phyloP scores from a whole-genome alignment of 2,888 invertebrate species.

The Kryphioiulus occultus region DNA sequence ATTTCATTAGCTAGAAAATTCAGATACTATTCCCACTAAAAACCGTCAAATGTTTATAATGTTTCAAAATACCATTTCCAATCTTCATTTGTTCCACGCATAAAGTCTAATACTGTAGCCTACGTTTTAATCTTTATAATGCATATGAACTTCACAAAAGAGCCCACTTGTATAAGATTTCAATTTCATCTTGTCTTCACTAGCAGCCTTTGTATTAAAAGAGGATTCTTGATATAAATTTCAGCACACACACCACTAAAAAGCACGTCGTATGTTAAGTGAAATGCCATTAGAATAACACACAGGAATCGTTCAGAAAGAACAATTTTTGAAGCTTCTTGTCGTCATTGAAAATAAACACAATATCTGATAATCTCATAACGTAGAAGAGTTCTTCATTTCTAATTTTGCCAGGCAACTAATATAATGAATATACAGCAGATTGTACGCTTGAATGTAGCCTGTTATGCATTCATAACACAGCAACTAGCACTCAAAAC shows the following conservation, averaged over 20 bases:
- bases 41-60: background rate
- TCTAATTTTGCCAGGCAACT: background rate
- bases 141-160: background rate
- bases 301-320: background rate
- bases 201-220: conserved; percentile 6
- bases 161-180: background rate
- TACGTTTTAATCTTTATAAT: background rate
- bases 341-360: background rate
- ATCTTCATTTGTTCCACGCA: background rate
- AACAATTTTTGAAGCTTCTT: background rate
- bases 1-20: background rate
- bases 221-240: background rate
- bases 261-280: background rate
- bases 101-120: background rate
- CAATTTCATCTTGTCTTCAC: background rate
- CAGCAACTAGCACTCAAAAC: background rate
- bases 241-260: background rate
- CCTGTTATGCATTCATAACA: background rate
- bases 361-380: background rate
- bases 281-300: background rate
- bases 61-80: background rate
- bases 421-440: background rate
- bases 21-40: background rate
- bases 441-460: background rate
- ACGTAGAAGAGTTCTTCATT: background rate